Conservation (phyloP, 1,140 invertebrate genomes). For the Doryteuthis pealeii region DNA sequence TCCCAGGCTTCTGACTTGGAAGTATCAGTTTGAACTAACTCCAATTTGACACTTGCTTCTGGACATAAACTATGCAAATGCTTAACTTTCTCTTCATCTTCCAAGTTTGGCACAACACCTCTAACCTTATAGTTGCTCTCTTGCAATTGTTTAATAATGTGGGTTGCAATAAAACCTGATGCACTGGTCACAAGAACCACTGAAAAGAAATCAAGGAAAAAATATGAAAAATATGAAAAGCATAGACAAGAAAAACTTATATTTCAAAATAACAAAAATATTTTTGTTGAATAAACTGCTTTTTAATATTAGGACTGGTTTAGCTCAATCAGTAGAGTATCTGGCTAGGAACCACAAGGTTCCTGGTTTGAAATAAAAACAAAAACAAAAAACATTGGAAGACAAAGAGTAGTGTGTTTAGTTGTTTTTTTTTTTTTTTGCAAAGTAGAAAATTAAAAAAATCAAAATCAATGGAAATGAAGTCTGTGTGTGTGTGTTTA, state of each 20-base stretch:
- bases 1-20: slow-evolving; percentile 56
- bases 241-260: neutral
- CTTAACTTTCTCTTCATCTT: slow-evolving; percentile 61
- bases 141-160: slow-evolving; percentile 64
- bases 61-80: slow-evolving; percentile 58
- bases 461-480: too few relatives aligned
- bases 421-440: too few relatives aligned
- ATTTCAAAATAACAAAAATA: too few relatives aligned
- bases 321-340: too few relatives aligned
- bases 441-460: too few relatives aligned
- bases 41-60: slow-evolving; percentile 59
- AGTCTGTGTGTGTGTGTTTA: too few relatives aligned
- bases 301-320: too few relatives aligned
- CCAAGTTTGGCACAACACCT: slow-evolving; percentile 63
- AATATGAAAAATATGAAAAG: neutral
- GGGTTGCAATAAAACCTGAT: slow-evolving; percentile 65
- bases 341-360: too few relatives aligned
- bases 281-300: too few relatives aligned
- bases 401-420: too few relatives aligned
- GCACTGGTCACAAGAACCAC: slow-evolving; percentile 67
- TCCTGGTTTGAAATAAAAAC: too few relatives aligned
- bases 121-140: slow-evolving; percentile 63
- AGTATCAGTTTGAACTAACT: slow-evolving; percentile 59
- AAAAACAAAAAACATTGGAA: too few relatives aligned
- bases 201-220: slow-evolving; percentile 35